Conservation (phyloP, 2,797 vertebrate species). For the Saxicola maurus region DNA sequence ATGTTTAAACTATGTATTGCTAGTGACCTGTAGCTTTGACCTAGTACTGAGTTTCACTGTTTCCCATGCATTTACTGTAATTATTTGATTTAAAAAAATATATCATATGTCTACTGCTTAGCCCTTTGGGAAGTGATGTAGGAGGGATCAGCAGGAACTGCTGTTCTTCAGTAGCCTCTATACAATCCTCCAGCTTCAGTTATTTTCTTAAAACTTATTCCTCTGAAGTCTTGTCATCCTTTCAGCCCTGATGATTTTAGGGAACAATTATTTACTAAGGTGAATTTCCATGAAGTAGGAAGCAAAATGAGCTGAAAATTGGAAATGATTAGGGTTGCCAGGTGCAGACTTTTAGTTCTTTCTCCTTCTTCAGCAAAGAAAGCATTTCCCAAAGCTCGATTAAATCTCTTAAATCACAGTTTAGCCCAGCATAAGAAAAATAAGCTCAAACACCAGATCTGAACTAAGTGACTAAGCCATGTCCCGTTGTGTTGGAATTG, state of each 20-base stretch:
- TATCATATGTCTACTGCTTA: constrained; percentile 34
- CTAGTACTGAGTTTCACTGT: constrained; percentile 22
- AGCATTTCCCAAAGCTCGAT: constrained; percentile 39
- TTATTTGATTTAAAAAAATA: constrained; percentile 55
- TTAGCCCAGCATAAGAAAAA: constrained; percentile 50
- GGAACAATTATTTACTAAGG: constrained; percentile 28
- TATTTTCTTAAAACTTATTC: constrained; percentile 42
- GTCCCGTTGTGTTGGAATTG: constrained; percentile 33
- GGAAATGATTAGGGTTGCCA: constrained; percentile 8
- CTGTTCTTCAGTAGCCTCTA: constrained; percentile 35
- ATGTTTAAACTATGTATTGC: constrained; percentile 26
- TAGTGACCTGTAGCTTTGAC: constrained; percentile 42
- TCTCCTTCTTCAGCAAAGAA: constrained; percentile 29
- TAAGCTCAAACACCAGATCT: constrained; percentile 32
- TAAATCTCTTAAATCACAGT: constrained; percentile 53
- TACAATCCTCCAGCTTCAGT: background rate
- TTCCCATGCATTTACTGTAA: constrained; percentile 59
- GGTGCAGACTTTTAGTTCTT: constrained; percentile 35
- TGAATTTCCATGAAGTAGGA: constrained; percentile 8
- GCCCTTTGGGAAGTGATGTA: constrained; percentile 17
- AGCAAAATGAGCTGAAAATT: constrained; percentile 27
- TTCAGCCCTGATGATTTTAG: constrained; percentile 19
- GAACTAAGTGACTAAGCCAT: constrained; percentile 46
- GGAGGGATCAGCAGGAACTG: constrained; percentile 48
- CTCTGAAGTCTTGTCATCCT: constrained; percentile 15